Conservation (phyloP, 2,888 invertebrate genomes). For the Oscheius onirici region DNA sequence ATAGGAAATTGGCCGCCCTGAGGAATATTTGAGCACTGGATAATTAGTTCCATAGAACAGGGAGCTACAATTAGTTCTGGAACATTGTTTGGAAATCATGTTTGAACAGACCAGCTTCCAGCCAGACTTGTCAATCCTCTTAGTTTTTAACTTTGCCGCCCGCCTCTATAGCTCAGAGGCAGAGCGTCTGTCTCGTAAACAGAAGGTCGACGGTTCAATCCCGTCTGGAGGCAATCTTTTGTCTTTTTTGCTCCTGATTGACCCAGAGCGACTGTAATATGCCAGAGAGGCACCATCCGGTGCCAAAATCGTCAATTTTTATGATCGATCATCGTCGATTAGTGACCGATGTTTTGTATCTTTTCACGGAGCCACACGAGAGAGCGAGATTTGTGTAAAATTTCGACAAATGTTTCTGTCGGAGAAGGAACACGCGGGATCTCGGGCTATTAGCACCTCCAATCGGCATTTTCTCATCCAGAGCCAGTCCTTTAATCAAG, state of each 20-base stretch:
- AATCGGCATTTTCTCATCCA: too few relatives aligned
- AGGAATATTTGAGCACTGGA: neutral
- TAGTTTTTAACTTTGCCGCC: too few relatives aligned
- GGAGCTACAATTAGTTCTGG: too few relatives aligned
- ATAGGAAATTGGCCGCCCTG: slow-evolving; percentile 1
- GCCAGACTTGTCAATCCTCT: too few relatives aligned
- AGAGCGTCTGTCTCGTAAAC: slow-evolving; percentile 58
- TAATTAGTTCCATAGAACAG: too few relatives aligned
- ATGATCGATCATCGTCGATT: slow-evolving; percentile 32
- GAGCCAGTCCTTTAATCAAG: neutral
- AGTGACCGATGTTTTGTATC: slow-evolving; percentile 35
- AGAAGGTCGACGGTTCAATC: slow-evolving; percentile 47
- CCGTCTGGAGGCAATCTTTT: slow-evolving; percentile 24
- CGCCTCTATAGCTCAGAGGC: slow-evolving; percentile 47
- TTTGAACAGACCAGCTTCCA: too few relatives aligned
- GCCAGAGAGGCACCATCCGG: neutral
- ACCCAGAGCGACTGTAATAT: neutral
- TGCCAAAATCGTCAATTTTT: slow-evolving; percentile 4
- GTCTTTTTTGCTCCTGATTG: neutral
- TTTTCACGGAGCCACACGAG: too few relatives aligned
- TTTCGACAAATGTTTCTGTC: too few relatives aligned
- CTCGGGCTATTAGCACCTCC: too few relatives aligned
- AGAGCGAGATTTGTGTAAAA: too few relatives aligned
- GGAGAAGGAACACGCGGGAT: too few relatives aligned
- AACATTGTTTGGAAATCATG: too few relatives aligned